phyloP scores from a whole-genome alignment of 1,140 invertebrate species.

The Drosophila mauritiana region DNA sequence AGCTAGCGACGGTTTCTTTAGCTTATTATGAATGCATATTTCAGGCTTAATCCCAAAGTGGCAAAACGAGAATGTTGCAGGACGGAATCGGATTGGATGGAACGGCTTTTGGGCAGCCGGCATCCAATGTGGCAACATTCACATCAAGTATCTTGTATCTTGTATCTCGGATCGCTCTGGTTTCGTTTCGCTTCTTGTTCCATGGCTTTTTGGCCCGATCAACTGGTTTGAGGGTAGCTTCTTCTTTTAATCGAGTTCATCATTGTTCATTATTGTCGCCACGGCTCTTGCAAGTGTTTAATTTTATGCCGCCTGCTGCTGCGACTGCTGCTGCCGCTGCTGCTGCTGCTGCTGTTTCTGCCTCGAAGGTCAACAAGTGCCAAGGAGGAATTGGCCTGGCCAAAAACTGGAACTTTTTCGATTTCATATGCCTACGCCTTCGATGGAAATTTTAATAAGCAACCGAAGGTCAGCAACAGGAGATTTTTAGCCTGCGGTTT shows the following conservation, averaged over 20 bases:
- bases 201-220: constrained; percentile 29
- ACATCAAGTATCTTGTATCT: constrained; percentile 45
- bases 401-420: constrained; percentile 65
- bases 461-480: constrained; percentile 75
- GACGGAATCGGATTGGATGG: constrained; percentile 40
- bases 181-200: constrained; percentile 41
- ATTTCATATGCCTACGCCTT: constrained; percentile 65
- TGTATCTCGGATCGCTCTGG: constrained; percentile 65
- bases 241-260: constrained; percentile 79
- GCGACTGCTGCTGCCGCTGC: constrained; percentile 9
- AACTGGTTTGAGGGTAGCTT: constrained; percentile 71
- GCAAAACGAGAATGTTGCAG: constrained; percentile 79
- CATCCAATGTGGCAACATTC: constrained; percentile 50
- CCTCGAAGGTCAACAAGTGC: constrained; percentile 78
- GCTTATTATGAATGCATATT: constrained; percentile 79
- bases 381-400: constrained; percentile 74
- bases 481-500: constrained; percentile 60
- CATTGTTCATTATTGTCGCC: constrained; percentile 82
- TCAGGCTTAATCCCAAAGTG: constrained; percentile 81
- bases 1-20: constrained; percentile 24
- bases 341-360: constrained; percentile 39
- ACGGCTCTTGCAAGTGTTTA: constrained; percentile 74
- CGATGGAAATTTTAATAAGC: constrained; percentile 80
- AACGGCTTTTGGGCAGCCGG: constrained; percentile 65
- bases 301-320: constrained; percentile 75